phyloP scores from a whole-genome alignment of 2,113 vertebrate genomes.

The Psammodynastes pulverulentus region DNA sequence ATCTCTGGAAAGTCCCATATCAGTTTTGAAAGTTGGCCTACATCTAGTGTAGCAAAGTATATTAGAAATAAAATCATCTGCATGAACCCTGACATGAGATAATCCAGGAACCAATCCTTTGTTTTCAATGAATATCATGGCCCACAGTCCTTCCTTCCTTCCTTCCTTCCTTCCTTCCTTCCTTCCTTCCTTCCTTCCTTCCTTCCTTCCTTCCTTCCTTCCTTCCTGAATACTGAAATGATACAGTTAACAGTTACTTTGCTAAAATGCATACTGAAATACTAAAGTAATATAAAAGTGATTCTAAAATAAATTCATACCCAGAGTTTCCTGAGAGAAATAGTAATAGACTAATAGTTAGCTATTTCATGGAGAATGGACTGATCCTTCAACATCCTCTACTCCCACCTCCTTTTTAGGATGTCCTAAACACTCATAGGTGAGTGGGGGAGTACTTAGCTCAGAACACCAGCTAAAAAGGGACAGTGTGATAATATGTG shows the following conservation, averaged over 20 bases:
- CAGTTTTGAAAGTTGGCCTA: background rate
- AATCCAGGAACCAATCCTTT: background rate
- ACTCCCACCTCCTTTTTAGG: background rate
- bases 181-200: background rate
- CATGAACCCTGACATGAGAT: background rate
- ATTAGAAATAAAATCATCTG: background rate
- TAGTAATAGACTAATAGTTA: background rate
- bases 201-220: background rate
- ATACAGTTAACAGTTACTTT: background rate
- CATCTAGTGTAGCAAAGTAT: background rate
- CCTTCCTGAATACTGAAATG: background rate
- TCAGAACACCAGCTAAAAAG: background rate
- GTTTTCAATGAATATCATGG: background rate
- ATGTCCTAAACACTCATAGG: background rate
- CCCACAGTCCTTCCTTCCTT: background rate
- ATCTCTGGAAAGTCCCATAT: background rate
- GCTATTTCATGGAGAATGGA: background rate
- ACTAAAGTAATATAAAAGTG: background rate
- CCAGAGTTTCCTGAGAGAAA: background rate
- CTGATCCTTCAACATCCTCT: background rate
- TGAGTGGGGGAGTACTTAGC: background rate
- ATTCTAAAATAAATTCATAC: background rate
- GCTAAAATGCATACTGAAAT: background rate
- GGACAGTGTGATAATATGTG: background rate
- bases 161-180: background rate